Evolutionary conservation across 23 tunicate species (phyloP).

Genomic region (Styela plicata): DNA sequence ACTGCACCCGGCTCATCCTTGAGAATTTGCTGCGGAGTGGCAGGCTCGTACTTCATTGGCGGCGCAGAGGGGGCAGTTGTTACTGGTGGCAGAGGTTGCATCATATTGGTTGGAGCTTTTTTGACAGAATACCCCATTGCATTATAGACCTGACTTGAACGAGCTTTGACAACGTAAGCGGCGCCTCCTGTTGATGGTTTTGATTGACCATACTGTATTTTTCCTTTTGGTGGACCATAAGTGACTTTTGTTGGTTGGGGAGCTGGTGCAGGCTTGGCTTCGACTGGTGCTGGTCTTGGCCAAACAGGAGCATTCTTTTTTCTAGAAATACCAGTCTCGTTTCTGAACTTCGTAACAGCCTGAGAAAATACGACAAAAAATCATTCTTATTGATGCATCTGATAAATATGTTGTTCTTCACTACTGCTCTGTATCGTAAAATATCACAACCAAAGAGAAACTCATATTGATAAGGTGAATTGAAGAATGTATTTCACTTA

Average conservation of each 20-base stretch:
- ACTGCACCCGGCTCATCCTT: background rate
- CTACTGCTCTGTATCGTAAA: too few species aligned
- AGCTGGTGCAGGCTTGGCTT: constrained; percentile 31
- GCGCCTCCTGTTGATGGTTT: constrained; percentile 12
- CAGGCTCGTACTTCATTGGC: constrained; percentile 12
- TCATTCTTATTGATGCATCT: too few species aligned
- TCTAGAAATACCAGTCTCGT: constrained; percentile 79
- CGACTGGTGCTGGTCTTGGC: constrained; percentile 90
- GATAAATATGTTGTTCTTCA: too few species aligned
- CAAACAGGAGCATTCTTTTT: constrained; percentile 85
- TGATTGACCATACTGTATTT: background rate
- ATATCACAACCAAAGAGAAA: too few species aligned
- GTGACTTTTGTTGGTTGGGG: constrained; percentile 52
- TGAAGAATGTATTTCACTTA: too few species aligned
- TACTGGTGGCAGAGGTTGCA: background rate
- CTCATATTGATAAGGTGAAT: too few species aligned
- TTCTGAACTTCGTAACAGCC: constrained; percentile 83
- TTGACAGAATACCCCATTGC: constrained; percentile 14
- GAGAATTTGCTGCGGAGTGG: background rate
- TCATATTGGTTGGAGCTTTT: background rate
- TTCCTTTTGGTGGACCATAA: constrained; percentile 63
- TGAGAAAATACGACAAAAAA: too few species aligned
- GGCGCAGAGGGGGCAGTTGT: background rate
- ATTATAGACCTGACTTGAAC: constrained; percentile 44
- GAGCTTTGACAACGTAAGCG: constrained; percentile 64